Evolutionary conservation across 2,888 invertebrate genomes (phyloP), one percentile per base, ranked within the genome.

Genomic region (Agrochola circellaris): DNA sequence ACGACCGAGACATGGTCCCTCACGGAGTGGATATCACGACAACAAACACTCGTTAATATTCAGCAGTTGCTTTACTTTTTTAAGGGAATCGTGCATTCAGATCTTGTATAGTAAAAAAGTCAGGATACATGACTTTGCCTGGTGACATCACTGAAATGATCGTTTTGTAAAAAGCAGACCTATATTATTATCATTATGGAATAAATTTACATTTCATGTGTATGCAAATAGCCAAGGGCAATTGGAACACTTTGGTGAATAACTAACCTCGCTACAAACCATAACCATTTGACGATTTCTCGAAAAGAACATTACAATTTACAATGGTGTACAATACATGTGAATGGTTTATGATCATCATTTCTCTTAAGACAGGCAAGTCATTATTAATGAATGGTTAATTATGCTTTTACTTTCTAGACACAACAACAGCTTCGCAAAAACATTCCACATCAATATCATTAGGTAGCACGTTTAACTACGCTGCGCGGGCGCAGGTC

Each of bases 21-120:
- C 94, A 94, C 94, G 94, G 93, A 88, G 84, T 84, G 87, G 85
- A 70, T 89, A 91, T 92, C 93, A 93, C 93, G 93, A 93, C 90
- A 51, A 93, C 89, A 60, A 73, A 68, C 75, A 58, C 62, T 87
- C 83, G 77, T 86, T 80, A 69, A 81, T 80, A 87, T 88, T 81
- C 75, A 79, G 62, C 66, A 77, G 70, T 73, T 73, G 75, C 64
- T 75, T 78, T 82, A 69, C 69, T 79, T 81, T 82, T 82, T 78
- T 23, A 60, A 73, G 77, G 56, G 64, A 74, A 70, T 81, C 82
- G 75, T 79, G 79, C 76, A 58, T 78, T 76, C 65, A 45, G 54
- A 70, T 81, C 81, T 82, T 45, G 56, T 34, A 58, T 66, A 66
- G 81, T 34, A 67, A 81, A 82, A 81, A 79, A 71, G 66, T 34